A percentile compares a stretch with the other conserved stretches of the same genome.
These are phyloP conservation scores for Fundulus diaphanus DNA, from an alignment of 2,797 vertebrate genomes.

Conservation along the genomic window DNA sequence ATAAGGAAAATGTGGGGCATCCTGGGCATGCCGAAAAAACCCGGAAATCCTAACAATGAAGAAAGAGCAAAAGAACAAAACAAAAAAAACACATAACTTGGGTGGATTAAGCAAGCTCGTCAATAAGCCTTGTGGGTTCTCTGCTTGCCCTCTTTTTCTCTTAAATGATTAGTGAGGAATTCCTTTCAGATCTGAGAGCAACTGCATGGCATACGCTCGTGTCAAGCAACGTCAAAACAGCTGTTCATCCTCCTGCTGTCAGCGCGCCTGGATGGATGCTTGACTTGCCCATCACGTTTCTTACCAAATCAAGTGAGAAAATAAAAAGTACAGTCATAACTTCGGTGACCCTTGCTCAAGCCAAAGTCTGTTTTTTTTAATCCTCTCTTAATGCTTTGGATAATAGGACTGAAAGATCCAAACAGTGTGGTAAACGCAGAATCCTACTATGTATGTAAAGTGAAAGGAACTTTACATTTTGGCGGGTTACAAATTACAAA, in stretches of 20 bases:
- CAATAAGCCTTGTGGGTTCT: conserved; percentile 12
- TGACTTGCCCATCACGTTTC: conserved; percentile 36
- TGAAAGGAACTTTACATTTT: conserved; percentile 10
- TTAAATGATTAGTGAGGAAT: conserved; percentile 59
- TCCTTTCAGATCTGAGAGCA: conserved; percentile 68
- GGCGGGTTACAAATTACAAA: too few relatives aligned
- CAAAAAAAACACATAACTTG: conserved; percentile 7
- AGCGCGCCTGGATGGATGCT: conserved; percentile 44
- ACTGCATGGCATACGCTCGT: conserved; percentile 58
- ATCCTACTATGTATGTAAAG: neutral
- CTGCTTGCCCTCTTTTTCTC: neutral
- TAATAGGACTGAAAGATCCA: conserved; percentile 24
- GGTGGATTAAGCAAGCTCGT: conserved; percentile 53
- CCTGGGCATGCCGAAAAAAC: conserved; percentile 51
- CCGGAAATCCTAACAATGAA: conserved; percentile 23
- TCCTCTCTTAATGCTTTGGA: conserved; percentile 13
- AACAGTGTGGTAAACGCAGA: conserved; percentile 19
- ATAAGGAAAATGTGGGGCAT: conserved; percentile 67
- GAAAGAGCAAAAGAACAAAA: conserved; percentile 20
- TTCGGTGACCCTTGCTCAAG: conserved; percentile 19
- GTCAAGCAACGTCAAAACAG: conserved; percentile 59
- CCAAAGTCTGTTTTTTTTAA: conserved; percentile 27
- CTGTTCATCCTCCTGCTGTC: conserved; percentile 62
- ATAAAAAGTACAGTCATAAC: conserved; percentile 34
- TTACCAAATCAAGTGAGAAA: conserved; percentile 23